phyloP scores from a whole-genome alignment of 2,797 vertebrate species.

The Parotocinclus haroldoi region DNA sequence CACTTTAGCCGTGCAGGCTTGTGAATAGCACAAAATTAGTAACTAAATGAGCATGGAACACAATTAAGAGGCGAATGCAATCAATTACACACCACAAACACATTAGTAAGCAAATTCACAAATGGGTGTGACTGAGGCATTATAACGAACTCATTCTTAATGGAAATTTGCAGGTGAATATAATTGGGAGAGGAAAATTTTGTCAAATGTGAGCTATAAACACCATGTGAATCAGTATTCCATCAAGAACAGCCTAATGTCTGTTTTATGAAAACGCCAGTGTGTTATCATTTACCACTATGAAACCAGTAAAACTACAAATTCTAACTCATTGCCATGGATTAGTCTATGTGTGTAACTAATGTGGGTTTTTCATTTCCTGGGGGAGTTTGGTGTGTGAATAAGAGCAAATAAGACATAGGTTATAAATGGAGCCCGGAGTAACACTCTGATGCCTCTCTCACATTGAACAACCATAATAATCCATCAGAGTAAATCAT shows the following conservation, averaged over 20 bases:
- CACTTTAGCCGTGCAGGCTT: background rate
- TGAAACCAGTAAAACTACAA: conserved; percentile 18
- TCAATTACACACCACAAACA: conserved; percentile 27
- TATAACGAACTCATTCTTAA: conserved; percentile 31
- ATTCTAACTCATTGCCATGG: conserved; percentile 14
- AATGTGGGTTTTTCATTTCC: too few species aligned
- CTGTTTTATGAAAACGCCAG: conserved; percentile 27
- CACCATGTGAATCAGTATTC: conserved; percentile 21
- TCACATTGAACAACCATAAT: too few species aligned
- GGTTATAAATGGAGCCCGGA: too few species aligned
- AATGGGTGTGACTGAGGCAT: conserved; percentile 23
- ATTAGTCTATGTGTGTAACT: background rate
- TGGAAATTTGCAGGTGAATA: conserved; percentile 30
- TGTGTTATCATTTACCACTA: conserved; percentile 14
- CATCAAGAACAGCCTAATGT: conserved; percentile 10
- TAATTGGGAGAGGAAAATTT: conserved; percentile 11
- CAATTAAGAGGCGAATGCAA: conserved; percentile 27
- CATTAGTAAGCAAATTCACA: conserved; percentile 24
- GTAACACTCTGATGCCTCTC: too few species aligned
- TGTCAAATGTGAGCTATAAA: conserved; percentile 10
- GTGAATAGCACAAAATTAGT: conserved; percentile 3
- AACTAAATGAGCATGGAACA: conserved; percentile 18
- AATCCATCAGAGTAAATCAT: too few species aligned
- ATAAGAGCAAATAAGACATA: background rate
- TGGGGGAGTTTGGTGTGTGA: background rate